phyloP scores from a whole-genome alignment of 1,140 invertebrate species.

The Goniozus legneri region DNA sequence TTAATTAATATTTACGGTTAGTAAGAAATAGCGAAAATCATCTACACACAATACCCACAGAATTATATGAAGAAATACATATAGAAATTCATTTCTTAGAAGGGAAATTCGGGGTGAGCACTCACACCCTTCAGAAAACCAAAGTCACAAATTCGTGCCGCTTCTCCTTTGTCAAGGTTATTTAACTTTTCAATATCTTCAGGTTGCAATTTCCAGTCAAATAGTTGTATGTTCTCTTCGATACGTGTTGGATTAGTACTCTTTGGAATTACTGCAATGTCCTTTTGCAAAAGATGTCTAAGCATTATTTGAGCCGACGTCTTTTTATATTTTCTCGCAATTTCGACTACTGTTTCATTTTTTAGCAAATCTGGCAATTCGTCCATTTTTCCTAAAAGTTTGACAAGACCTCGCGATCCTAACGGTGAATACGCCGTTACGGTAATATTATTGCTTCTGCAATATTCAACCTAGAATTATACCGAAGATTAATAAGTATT shows the following conservation, averaged over 20 bases:
- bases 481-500: slow-evolving; percentile 10
- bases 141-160: slow-evolving; percentile 64
- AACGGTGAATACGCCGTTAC: slow-evolving; percentile 64
- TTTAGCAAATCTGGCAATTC: slow-evolving; percentile 64
- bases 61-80: too few species aligned
- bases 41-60: too few species aligned
- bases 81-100: too few species aligned
- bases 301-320: slow-evolving; percentile 63
- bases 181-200: slow-evolving; percentile 43
- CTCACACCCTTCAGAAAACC: slow-evolving; percentile 55
- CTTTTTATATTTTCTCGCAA: slow-evolving; percentile 60
- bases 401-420: slow-evolving; percentile 59
- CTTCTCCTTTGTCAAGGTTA: slow-evolving; percentile 56
- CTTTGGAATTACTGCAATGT: slow-evolving; percentile 63
- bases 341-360: slow-evolving; percentile 63
- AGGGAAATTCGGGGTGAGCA: slow-evolving; percentile 59
- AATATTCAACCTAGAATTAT: slow-evolving; percentile 56
- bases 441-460: slow-evolving; percentile 54
- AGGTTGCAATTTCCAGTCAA: slow-evolving; percentile 43
- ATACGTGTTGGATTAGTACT: slow-evolving; percentile 57
- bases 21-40: too few species aligned
- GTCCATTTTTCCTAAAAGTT: slow-evolving; percentile 50
- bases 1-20: too few species aligned
- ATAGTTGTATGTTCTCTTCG: slow-evolving; percentile 57
- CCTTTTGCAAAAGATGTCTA: slow-evolving; percentile 56